Base-by-base conservation (phyloP, 2,113 vertebrate species). In the Daboia siamensis region DNA sequence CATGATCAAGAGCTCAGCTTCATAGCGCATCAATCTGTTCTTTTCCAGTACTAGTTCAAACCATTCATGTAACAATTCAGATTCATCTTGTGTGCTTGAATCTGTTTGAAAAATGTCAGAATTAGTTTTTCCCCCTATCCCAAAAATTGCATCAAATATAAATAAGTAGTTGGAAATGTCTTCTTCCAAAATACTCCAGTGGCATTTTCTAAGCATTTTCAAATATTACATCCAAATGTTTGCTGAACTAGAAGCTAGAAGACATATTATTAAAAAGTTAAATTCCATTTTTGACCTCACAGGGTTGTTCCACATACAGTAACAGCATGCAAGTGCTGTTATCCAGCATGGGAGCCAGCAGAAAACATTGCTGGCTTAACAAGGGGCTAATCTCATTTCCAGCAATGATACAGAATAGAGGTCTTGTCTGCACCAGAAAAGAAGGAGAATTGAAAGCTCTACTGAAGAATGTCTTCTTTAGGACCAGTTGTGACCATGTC, bases 1-100 rank as follows among this genome's bases (percentile, higher is more conserved):
- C 98, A 97, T 97, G 95, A 97, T 98, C 96, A 98, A 96, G 20
- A 99, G 98, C 95, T 99, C 98, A 20, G 98, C 98, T 95, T 99
- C 99, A 1, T 99, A 99, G 93, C 98, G 98, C 44, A 95, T 98
- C 96, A 99, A 96, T 96, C 98, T 98, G 96, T 99, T 99, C 98
- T 99, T 99, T 97, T 99, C 98, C 97, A 99, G 95, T 55, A 99
- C 99, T 48, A 99, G 97, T 93, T 98, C 98, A 95, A 99, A 98
- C 99, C 99, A 99, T 95, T 98, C 98, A 92, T 99, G 99, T 52
- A 99, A 98, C 94, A 98, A 98, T 94, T 96, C 97, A 74, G 98
- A 95, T 95, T 99, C 98, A 5, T 99, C 98, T 26, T 97, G 98
- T 92, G 95, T 95, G 93, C 96, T 96, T 93, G 98, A 96, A 97